Evolutionary conservation across 1,140 invertebrate genomes (phyloP), one percentile per base, ranked within the genome.

Genomic region (Calephelis virginiensis): DNA sequence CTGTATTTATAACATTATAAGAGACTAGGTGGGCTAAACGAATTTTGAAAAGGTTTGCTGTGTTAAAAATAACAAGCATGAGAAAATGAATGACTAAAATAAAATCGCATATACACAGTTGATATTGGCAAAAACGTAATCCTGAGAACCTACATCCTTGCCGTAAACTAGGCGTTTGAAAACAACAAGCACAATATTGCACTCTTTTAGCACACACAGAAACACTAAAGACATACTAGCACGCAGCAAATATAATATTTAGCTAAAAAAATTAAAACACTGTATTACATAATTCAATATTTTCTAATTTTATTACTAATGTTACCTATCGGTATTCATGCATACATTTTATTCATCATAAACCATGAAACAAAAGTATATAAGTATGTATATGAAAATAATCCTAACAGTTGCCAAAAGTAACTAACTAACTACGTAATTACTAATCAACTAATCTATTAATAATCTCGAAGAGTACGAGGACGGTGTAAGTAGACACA

Each of bases 401-500:
- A 81, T 80, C 68, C 73, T 83, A 85, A 83, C 81, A 87, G 86
- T 83, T 89, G 86, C 86, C 83, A 84, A 84, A 80, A 43, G 80
- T 85, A 75, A 80, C 82, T 85, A 84, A 70, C 80, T 86, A 85
- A 64, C 78, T 77, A 70, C 75, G 70, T 71, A 86, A 82, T 81
- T 77, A 76, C 77, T 82, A 85, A 82, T 80, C 80, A 53, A 53
- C 82, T 86, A 85, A 83, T 78, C 82, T 79, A 80, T 83, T 75
- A 73, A 88, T 90, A 89, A 89, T 91, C 89, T 91, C 89, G 78
- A 83, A 85, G 84, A 89, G 88, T 82, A 86, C 81, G 87, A 90
- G 89, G 89, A 91, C 89, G 89, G 89, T 90, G 86, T 89, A 89
- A 91, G 83, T 87, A 83, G 83, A 89, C 83, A 86, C 82, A 75